phyloP scores from a whole-genome alignment of 1,140 invertebrate genomes.

The Trichonephila inaurata region DNA sequence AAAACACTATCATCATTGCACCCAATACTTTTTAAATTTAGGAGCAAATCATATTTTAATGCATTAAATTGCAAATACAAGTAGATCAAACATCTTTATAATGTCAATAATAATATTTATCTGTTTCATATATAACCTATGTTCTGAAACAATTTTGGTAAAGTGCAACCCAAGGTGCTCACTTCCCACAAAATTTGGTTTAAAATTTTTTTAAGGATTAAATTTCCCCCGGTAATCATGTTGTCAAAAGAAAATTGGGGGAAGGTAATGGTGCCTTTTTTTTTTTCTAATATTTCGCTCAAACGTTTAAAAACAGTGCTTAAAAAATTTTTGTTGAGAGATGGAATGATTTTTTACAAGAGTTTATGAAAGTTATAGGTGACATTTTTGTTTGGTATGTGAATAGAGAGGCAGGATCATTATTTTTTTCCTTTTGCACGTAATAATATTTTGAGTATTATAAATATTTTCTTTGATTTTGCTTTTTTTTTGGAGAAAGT shows the following conservation, averaged over 20 bases:
- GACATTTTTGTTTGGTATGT: too few species aligned
- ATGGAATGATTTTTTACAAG: too few species aligned
- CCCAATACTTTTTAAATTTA: neutral
- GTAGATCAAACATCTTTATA: neutral
- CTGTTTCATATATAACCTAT: neutral
- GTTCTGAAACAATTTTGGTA: neutral
- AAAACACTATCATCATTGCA: too few species aligned
- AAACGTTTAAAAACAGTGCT: too few species aligned
- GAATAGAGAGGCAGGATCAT: too few species aligned
- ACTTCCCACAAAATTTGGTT: neutral
- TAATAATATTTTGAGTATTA: too few species aligned
- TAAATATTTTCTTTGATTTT: too few species aligned
- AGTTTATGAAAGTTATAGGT: too few species aligned
- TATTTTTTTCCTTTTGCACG: too few species aligned
- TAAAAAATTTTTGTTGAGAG: too few species aligned
- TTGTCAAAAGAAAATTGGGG: constrained; percentile 46
- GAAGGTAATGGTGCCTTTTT: neutral
- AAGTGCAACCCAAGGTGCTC: neutral
- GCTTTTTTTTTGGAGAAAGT: too few species aligned
- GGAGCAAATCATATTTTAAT: neutral
- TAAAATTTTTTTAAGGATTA: constrained; percentile 11
- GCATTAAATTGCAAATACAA: neutral
- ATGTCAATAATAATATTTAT: constrained; percentile 16
- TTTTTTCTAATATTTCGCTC: neutral
- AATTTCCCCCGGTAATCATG: constrained; percentile 12